These are phyloP conservation scores for Aurelia coerulea DNA, from an alignment of 30 jellyfish, hydroid and myxozoan genomes.

Conservation along the genomic window DNA sequence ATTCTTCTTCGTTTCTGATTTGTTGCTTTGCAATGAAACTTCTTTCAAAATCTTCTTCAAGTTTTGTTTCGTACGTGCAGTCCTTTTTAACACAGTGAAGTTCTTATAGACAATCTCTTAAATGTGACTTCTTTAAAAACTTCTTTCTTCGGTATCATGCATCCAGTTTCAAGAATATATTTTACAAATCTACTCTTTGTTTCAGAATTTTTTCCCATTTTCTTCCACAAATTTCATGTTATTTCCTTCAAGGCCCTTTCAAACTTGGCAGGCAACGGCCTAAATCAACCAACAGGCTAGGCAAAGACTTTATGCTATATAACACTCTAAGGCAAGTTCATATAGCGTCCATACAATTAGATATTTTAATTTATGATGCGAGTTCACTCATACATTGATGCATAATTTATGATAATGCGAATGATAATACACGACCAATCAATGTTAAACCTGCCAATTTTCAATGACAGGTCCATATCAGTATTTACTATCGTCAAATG, in stretches of 20 bases:
- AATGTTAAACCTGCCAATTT: background rate
- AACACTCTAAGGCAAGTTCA: too few species aligned
- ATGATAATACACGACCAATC: background rate
- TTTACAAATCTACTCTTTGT: background rate
- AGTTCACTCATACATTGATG: background rate
- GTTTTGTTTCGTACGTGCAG: too few species aligned
- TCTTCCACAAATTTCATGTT: background rate
- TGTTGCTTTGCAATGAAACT: too few species aligned
- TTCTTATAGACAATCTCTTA: too few species aligned
- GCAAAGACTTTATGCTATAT: too few species aligned
- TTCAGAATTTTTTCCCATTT: conserved; percentile 15
- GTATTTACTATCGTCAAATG: too few species aligned
- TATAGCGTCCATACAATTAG: conserved; percentile 25
- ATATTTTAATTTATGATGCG: background rate
- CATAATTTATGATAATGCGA: background rate
- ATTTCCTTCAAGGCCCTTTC: background rate
- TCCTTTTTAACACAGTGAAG: too few species aligned
- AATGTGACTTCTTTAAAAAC: background rate
- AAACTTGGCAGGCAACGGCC: background rate
- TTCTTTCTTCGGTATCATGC: background rate
- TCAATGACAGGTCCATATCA: too few species aligned
- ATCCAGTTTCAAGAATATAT: background rate
- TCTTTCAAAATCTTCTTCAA: background rate
- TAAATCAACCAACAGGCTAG: background rate
- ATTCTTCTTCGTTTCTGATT: too few species aligned